Evolutionary conservation across 2,113 vertebrate genomes (phyloP).

Genomic region (Semicossyphus pulcher): DNA sequence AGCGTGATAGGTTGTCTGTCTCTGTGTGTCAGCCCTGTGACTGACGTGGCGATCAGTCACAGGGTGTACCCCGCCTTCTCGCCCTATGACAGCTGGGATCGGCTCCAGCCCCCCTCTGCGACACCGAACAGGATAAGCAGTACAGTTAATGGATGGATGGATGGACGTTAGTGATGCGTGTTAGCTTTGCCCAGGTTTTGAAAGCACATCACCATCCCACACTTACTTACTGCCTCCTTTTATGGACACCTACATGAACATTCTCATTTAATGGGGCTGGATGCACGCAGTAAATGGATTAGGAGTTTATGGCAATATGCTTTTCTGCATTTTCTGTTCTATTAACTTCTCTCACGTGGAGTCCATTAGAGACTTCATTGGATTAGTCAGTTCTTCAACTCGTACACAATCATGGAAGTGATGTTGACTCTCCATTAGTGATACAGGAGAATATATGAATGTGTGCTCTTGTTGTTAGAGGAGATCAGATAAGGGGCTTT

Average conservation of each 20-base stretch:
- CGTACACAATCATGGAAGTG: slow-evolving; percentile 14
- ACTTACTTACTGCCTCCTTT: slow-evolving; percentile 8
- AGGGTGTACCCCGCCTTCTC: too few species aligned
- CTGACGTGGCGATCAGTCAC: too few species aligned
- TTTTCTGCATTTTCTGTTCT: slow-evolving; percentile 29
- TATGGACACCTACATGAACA: slow-evolving; percentile 8
- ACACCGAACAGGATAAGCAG: too few species aligned
- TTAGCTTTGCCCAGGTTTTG: background rate
- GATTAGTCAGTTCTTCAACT: slow-evolving; percentile 43
- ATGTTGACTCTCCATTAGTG: slow-evolving; percentile 48
- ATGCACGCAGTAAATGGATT: slow-evolving; percentile 23
- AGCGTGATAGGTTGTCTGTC: too few species aligned
- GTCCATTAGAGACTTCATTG: slow-evolving; percentile 52
- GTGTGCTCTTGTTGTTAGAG: slow-evolving; percentile 2
- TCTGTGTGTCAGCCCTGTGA: too few species aligned
- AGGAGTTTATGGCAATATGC: slow-evolving; percentile 1
- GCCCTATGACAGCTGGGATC: too few species aligned
- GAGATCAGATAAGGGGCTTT: slow-evolving; percentile 37
- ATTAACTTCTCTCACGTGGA: slow-evolving; percentile 43
- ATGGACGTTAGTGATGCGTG: background rate
- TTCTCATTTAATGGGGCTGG: slow-evolving; percentile 25
- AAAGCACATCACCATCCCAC: slow-evolving; percentile 6
- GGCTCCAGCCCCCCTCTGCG: too few species aligned
- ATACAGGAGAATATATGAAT: slow-evolving; percentile 31
- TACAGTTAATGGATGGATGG: too few species aligned